Evolutionary conservation across 2,888 invertebrate genomes (phyloP).

Genomic region (Callosobruchus maculatus): DNA sequence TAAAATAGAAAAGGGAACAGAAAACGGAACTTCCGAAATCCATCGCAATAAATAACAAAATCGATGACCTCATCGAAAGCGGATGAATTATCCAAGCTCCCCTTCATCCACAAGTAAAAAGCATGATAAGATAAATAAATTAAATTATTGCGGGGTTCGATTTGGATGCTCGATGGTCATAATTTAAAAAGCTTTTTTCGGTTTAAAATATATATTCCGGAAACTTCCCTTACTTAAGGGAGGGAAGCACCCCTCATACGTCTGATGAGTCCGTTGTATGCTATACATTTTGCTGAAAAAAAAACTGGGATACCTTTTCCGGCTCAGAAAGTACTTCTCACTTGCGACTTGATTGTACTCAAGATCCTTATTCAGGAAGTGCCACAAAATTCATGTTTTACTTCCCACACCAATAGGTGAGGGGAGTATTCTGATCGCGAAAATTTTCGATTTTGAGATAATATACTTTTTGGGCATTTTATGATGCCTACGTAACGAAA

Average conservation of each 20-base stretch:
- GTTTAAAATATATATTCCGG: neutral
- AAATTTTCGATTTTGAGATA: too few species aligned
- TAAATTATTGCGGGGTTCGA: neutral
- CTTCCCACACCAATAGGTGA: too few species aligned
- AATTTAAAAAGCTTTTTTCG: neutral
- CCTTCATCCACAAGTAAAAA: neutral
- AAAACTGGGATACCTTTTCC: too few species aligned
- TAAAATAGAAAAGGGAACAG: neutral
- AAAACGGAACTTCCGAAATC: neutral
- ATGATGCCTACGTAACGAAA: too few species aligned
- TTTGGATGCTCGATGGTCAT: neutral
- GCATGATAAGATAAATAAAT: neutral
- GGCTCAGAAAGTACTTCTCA: too few species aligned
- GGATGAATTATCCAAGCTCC: neutral
- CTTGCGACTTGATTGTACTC: too few species aligned
- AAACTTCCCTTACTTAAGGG: neutral
- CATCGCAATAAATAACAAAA: neutral
- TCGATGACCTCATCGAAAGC: neutral
- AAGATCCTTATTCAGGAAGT: too few species aligned
- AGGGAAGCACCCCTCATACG: neutral
- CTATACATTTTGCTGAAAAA: neutral
- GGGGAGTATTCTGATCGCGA: too few species aligned
- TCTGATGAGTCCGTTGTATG: neutral
- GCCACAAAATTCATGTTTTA: too few species aligned
- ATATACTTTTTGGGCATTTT: too few species aligned